Base-by-base conservation (phyloP, 2,113 vertebrate species). In the Sinocyclocheilus grahami region DNA sequence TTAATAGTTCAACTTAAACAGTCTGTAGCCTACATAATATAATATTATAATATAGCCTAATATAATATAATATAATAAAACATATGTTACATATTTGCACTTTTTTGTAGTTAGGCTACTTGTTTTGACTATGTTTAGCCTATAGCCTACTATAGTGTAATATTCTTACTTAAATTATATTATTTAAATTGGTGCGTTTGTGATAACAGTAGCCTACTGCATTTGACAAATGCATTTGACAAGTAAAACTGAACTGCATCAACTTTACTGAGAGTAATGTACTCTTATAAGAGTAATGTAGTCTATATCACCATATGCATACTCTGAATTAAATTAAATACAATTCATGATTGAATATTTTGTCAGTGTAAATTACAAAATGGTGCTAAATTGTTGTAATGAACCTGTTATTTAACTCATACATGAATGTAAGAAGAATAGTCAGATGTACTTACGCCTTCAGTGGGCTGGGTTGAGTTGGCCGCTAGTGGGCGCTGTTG, bases 401-500 rank as follows among this genome's bases (percentile, higher is more conserved):
- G 0, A 80, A 24, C 3, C 7, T 63, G 14, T n/a, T n/a, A n/a
- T 62, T 79, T 8, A 48, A 75, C 5, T 42, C 8, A 72, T 42
- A 42, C 18, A 39, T 9, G 1, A n/a, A 42, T 42, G 20, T 12
- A 72, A 39, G 33, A 72, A 42, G 37, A 11, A 7, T 72, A 72
- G 69, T 72, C 4, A 84, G 37, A 37, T 13, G 69, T 22, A 55
- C 69, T 72, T 27, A 74, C 5, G 16, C 46, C 37, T 79, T 22
- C 10, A 30, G 12, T 67, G 62, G 27, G 16, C 8, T 46, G 0
- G 5, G 53, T 0, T 13, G 5, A 2, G 53, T 20, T 85, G 62
- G 60, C 90, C 97, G 93, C 96, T 96, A 96, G 98, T 96, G 96
- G 95, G 97, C 92, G 95, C 97, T 98, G 95, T 94, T 95, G 94